phyloP scores from a whole-genome alignment of 2,113 vertebrate species.

The Plectropomus leopardus region DNA sequence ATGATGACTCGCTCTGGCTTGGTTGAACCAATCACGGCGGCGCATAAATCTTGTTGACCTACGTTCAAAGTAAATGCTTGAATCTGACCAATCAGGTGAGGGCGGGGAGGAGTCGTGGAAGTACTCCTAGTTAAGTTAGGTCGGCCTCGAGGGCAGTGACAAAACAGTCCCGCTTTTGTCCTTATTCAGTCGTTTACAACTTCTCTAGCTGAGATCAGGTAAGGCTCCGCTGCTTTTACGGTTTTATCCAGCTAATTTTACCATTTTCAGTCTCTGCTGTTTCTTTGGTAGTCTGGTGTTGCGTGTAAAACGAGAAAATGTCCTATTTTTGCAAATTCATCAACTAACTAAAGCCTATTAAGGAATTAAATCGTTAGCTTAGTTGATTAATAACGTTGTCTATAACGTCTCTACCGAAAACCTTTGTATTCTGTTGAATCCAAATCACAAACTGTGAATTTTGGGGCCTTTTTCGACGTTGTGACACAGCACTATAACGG shows the following conservation, averaged over 20 bases:
- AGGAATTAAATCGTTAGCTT: not conserved
- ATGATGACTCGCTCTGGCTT: fast-evolving
- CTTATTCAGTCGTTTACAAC: slow-evolving; percentile 55
- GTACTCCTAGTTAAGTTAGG: slow-evolving; percentile 78
- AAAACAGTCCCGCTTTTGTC: slow-evolving; percentile 77
- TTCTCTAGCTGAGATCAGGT: slow-evolving; percentile 72
- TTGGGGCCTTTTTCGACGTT: not conserved
- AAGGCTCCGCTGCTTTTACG: not conserved
- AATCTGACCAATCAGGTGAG: slow-evolving; percentile 65
- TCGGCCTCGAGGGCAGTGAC: slow-evolving; percentile 60
- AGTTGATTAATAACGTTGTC: not conserved
- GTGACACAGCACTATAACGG: not conserved
- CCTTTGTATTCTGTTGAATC: fast-evolving
- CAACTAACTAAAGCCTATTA: not conserved
- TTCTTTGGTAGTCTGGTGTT: fast-evolving
- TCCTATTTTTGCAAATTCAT: not conserved
- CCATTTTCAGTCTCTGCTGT: fast-evolving
- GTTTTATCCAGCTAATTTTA: fast-evolving
- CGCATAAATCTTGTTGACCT: fast-evolving
- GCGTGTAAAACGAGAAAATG: fast-evolving
- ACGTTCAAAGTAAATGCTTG: slow-evolving; percentile 69
- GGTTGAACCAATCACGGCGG: slow-evolving; percentile 69
- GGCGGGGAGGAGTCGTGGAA: slow-evolving; percentile 55
- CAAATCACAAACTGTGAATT: fast-evolving
- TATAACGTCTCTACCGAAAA: not conserved